Percentiles rank a stretch among this genome's conserved stretches.
phyloP scores from a whole-genome alignment of 1,140 invertebrate species.

The Ptiloglossa arizonensis region DNA sequence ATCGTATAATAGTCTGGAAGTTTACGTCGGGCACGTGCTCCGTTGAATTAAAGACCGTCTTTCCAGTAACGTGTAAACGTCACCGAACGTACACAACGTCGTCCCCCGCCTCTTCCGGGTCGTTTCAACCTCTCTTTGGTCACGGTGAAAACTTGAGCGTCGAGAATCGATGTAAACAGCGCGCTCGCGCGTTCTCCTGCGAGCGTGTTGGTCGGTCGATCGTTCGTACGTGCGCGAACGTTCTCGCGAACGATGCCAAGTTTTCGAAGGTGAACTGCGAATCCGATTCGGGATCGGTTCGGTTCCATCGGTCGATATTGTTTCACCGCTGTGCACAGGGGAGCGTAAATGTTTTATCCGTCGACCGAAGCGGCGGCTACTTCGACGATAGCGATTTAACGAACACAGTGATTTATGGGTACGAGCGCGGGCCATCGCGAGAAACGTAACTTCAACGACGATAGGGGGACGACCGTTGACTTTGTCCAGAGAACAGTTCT shows the following conservation, averaged over 20 bases:
- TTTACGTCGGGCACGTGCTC: constrained; percentile 46
- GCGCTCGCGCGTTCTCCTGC: neutral
- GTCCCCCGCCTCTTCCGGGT: neutral
- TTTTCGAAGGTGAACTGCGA: constrained; percentile 39
- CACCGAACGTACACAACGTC: constrained; percentile 11
- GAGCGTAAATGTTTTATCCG: constrained; percentile 53
- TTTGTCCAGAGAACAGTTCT: neutral
- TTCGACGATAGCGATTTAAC: constrained; percentile 43
- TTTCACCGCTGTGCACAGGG: constrained; percentile 6
- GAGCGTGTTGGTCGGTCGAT: neutral
- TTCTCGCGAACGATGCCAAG: constrained; percentile 21
- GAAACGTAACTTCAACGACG: constrained; percentile 21
- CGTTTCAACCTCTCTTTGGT: constrained; percentile 22
- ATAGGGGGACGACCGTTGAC: neutral
- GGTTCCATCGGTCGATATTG: constrained; percentile 17
- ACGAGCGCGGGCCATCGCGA: neutral
- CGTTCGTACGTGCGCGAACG: neutral
- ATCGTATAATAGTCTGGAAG: constrained; percentile 32
- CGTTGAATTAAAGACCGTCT: constrained; percentile 52
- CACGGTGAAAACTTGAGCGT: constrained; percentile 45
- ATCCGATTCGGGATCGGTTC: constrained; percentile 31
- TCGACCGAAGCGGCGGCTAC: constrained; percentile 26
- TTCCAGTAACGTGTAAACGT: neutral
- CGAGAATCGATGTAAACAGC: neutral
- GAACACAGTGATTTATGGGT: constrained; percentile 42